Percentiles rank a stretch among this genome's conserved stretches.
phyloP scores from a whole-genome alignment of 1,140 invertebrate species.

The Neodiprion fabricii region DNA sequence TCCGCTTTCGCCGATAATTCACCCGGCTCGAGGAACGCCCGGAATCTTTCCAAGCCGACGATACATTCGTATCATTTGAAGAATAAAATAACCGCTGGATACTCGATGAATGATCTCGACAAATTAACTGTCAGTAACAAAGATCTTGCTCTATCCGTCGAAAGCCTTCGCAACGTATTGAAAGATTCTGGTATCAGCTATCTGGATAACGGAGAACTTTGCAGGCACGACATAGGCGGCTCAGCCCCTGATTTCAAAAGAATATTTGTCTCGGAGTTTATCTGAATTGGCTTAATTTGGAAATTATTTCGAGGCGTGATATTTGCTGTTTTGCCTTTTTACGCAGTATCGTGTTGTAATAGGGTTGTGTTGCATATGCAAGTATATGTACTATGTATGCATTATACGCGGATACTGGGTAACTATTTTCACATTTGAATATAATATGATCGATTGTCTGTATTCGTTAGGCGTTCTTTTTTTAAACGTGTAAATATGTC shows the following conservation, averaged over 20 bases:
- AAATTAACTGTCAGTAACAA: slow-evolving; percentile 35
- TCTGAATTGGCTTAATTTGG: slow-evolving; percentile 40
- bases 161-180: slow-evolving; percentile 47
- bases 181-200: slow-evolving; percentile 47
- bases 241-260: slow-evolving; percentile 65
- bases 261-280: slow-evolving; percentile 64
- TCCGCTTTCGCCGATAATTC: neutral
- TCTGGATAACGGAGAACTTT: slow-evolving; percentile 49
- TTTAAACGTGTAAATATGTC: slow-evolving; percentile 36
- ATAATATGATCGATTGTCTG: slow-evolving; percentile 14
- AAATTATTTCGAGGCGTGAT: neutral
- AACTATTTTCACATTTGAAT: neutral
- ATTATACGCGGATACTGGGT: neutral
- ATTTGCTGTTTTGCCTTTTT: neutral
- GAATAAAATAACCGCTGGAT: slow-evolving; percentile 50
- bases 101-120: slow-evolving; percentile 63
- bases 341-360: too few relatives aligned
- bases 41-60: slow-evolving; percentile 39
- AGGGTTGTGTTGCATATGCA: too few relatives aligned
- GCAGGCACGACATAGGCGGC: slow-evolving; percentile 56
- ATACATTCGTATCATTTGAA: slow-evolving; percentile 51
- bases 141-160: slow-evolving; percentile 43
- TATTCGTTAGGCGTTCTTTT: slow-evolving; percentile 6
- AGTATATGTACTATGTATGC: neutral
- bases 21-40: slow-evolving; percentile 21